Base-by-base conservation (phyloP, 2,888 invertebrate genomes). In the Melanchra persicariae region DNA sequence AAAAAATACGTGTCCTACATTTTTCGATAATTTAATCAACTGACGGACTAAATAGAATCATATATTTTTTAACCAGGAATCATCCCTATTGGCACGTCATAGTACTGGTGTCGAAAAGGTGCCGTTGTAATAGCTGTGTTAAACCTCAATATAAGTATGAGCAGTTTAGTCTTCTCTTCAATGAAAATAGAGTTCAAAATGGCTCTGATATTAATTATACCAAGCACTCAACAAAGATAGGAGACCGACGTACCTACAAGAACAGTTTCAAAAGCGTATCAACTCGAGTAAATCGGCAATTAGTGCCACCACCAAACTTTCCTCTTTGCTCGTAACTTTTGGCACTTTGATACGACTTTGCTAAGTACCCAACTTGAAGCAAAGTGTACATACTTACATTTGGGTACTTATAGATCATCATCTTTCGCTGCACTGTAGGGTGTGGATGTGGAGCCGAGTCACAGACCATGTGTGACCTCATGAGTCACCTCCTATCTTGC, bases 211-310 rank as follows among this genome's bases (percentile, higher is more conserved):
- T 17, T 73, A 51, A 73, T 57, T 40, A 12, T 2, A n/a, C 9
- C 52, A 26, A 45, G 17, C 9, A 62, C 60, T 47, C 54, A 12
- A 10, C 6, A 5, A n/a, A 61, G 37, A 70, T 51, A 45, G 19
- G 19, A 45, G 19, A 45, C 8, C 52, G 70, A 12, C 26, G 37
- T 43, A 34, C 30, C 22, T 17, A 43, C 15, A 49, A 12, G 49
- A 73, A 64, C 72, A 64, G 64, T 72, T 73, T 57, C 74, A 51
- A 72, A 74, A 51, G 51, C 57, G 74, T 74, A 66, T 74, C 66
- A 74, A 74, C 34, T 65, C 74, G 15, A 8, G 54, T 66, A 74
- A 54, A 49, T 74, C 73, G 59, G 30, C 72, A 62, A 71, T 77
- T 66, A 77, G 59, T 57, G 43, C 65, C 60, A 49, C 51, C 49